phyloP scores from a whole-genome alignment of 2,113 vertebrate genomes.

The Silurus glanis region DNA sequence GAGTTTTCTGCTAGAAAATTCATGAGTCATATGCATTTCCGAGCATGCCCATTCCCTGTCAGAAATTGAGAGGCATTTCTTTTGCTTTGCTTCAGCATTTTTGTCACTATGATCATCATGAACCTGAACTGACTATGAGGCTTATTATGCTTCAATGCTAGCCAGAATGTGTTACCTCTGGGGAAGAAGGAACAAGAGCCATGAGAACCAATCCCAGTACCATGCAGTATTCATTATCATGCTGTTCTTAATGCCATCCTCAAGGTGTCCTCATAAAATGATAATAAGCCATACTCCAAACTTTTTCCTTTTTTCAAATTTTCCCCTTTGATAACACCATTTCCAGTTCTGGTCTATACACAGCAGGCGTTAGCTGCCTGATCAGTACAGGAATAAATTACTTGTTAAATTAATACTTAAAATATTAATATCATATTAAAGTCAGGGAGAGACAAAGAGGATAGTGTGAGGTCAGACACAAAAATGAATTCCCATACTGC shows the following conservation, averaged over 20 bases:
- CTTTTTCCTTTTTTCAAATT: neutral
- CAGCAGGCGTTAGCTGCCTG: neutral
- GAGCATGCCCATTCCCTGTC: constrained; percentile 11
- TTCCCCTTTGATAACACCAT: neutral
- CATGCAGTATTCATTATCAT: constrained; percentile 40
- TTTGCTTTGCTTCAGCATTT: constrained; percentile 19
- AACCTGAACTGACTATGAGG: neutral
- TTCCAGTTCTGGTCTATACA: constrained; percentile 22
- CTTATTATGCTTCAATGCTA: neutral
- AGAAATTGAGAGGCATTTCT: constrained; percentile 14
- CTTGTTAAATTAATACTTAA: constrained; percentile 41
- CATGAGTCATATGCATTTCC: constrained; percentile 31
- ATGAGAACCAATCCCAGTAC: neutral
- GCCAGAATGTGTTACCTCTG: neutral
- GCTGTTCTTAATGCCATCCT: constrained; percentile 25
- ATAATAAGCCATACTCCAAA: constrained; percentile 18
- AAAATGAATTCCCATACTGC: constrained; percentile 30
- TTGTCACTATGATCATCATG: neutral
- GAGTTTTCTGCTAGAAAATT: constrained; percentile 12
- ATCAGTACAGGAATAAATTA: constrained; percentile 19
- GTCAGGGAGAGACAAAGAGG: neutral
- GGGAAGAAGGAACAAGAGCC: neutral
- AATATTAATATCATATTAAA: constrained; percentile 34
- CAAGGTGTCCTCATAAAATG: constrained; percentile 47
- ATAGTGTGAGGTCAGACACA: constrained; percentile 30